Evolutionary conservation across 2,113 vertebrate species (phyloP).

Genomic region (Pomatorhinus ruficollis): DNA sequence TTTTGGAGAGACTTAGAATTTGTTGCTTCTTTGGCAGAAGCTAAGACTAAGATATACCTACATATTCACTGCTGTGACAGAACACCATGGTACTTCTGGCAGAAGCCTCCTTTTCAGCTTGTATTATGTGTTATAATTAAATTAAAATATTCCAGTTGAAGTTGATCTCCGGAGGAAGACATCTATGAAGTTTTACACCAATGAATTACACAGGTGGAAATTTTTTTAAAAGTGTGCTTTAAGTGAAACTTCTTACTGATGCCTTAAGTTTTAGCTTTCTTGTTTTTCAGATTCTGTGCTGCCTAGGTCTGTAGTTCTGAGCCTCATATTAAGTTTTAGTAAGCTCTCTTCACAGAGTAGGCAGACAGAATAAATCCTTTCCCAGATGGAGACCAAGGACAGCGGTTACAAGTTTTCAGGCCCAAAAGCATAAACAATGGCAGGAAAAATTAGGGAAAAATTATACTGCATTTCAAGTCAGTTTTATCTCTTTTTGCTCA

Average conservation of each 20-base stretch:
- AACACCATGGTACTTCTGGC: neutral
- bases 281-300: neutral
- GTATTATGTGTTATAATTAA: neutral
- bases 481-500: neutral
- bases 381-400: neutral
- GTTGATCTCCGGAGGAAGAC: neutral
- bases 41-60: neutral
- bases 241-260: neutral
- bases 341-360: neutral
- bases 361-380: neutral
- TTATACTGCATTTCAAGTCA: neutral
- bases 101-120: neutral
- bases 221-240: neutral
- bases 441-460: neutral
- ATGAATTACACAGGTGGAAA: neutral
- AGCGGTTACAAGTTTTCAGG: neutral
- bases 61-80: neutral
- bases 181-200: neutral
- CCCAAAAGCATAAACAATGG: neutral
- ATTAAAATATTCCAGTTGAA: neutral
- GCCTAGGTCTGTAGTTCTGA: neutral
- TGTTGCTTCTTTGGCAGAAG: neutral
- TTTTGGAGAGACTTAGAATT: neutral
- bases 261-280: neutral
- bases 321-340: neutral